Evolutionary conservation across 2,888 invertebrate species (phyloP).

Genomic region (Corbicula japonica): DNA sequence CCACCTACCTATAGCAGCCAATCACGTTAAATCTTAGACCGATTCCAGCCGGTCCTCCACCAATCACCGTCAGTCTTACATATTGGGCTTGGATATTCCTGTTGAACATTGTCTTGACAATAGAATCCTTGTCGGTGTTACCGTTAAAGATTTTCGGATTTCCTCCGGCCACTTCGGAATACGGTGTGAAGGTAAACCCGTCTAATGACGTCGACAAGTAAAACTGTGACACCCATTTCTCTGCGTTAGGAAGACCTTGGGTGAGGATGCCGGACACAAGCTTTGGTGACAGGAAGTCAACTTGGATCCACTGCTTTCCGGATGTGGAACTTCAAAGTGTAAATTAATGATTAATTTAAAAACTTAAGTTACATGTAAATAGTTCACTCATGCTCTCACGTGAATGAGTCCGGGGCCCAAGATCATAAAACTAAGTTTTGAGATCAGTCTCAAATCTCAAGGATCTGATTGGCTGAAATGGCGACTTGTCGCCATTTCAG

Average conservation of each 20-base stretch:
- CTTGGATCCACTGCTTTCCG: constrained; percentile 77
- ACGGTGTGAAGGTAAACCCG: constrained; percentile 72
- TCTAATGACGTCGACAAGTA: constrained; percentile 76
- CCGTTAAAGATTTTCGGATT: constrained; percentile 70
- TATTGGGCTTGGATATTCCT: constrained; percentile 71
- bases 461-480: too few species aligned
- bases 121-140: constrained; percentile 71
- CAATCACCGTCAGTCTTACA: constrained; percentile 72
- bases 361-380: background rate
- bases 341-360: background rate
- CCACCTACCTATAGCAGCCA: constrained; percentile 71
- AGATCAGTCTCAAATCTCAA: too few species aligned
- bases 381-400: too few species aligned
- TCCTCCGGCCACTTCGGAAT: constrained; percentile 54
- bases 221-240: constrained; percentile 75
- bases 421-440: too few species aligned
- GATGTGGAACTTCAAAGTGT: constrained; percentile 56
- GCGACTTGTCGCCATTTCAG: too few species aligned
- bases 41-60: constrained; percentile 67
- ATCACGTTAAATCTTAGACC: constrained; percentile 77
- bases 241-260: constrained; percentile 74
- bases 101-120: constrained; percentile 72
- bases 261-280: constrained; percentile 76
- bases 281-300: constrained; percentile 74
- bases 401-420: too few species aligned